These are phyloP conservation scores for Metallyticus violacea DNA, from an alignment of 2,888 invertebrate genomes.

Conservation along the genomic window DNA sequence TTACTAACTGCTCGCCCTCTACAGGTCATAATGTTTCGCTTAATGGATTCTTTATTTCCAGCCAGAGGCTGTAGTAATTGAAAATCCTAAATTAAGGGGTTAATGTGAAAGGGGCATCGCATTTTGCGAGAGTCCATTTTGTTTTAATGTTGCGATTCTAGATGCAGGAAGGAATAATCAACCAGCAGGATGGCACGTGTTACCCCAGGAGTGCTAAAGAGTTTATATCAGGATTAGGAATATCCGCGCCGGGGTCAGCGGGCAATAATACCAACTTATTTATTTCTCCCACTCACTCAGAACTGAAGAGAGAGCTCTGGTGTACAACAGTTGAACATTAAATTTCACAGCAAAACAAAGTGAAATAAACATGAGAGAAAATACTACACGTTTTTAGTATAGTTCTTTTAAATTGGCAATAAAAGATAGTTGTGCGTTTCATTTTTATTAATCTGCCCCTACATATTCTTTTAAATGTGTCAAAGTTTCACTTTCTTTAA, in stretches of 20 bases:
- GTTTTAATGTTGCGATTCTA: not conserved
- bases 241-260: not conserved
- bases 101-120: not conserved
- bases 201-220: not conserved
- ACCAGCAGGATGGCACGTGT: not conserved
- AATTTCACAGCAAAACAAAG: not conserved
- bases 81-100: not conserved
- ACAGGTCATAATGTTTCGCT: not conserved
- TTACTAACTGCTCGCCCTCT: not conserved
- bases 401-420: too few species aligned
- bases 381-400: too few species aligned
- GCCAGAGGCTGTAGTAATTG: not conserved
- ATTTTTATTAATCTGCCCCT: too few species aligned
- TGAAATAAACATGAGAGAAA: not conserved
- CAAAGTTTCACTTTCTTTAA: too few species aligned
- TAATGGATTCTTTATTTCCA: conserved; percentile 8
- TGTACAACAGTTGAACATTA: not conserved
- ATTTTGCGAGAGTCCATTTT: not conserved
- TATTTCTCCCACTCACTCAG: too few species aligned
- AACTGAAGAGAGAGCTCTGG: not conserved
- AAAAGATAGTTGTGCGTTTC: too few species aligned
- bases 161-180: not conserved
- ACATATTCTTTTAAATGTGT: too few species aligned
- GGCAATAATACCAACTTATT: not conserved
- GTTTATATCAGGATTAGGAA: not conserved